phyloP scores from a whole-genome alignment of 2,888 invertebrate species.

The Gymnocheta viridis region DNA sequence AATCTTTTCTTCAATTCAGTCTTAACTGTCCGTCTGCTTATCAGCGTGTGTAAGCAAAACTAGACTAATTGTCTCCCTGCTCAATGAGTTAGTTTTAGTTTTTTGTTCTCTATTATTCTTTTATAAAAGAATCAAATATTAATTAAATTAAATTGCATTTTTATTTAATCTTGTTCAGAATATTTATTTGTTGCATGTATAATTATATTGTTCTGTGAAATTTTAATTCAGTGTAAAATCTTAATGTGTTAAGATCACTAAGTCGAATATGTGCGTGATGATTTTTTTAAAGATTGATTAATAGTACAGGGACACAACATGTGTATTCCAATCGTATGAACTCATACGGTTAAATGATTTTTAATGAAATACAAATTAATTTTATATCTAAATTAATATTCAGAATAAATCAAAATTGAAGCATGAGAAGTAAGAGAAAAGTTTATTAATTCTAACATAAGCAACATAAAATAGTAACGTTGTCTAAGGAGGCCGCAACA shows the following conservation, averaged over 20 bases:
- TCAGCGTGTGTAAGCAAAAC: slow-evolving; percentile 16
- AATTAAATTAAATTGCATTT: slow-evolving; percentile 54
- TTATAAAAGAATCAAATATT: slow-evolving; percentile 46
- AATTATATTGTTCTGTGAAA: background rate
- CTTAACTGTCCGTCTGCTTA: slow-evolving; percentile 8
- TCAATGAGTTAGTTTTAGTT: slow-evolving; percentile 27
- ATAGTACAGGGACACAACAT: too few relatives aligned
- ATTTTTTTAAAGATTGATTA: too few relatives aligned
- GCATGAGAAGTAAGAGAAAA: too few relatives aligned
- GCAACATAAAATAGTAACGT: too few relatives aligned
- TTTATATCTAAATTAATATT: too few relatives aligned
- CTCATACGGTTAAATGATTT: too few relatives aligned
- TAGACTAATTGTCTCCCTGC: slow-evolving; percentile 66
- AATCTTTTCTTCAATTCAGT: slow-evolving; percentile 2
- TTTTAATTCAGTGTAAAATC: background rate
- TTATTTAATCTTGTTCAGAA: slow-evolving; percentile 44
- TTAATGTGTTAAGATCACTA: background rate
- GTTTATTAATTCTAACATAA: too few relatives aligned
- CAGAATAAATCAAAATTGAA: too few relatives aligned
- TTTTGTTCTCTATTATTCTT: slow-evolving; percentile 1
- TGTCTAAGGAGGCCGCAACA: too few relatives aligned
- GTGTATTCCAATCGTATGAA: too few relatives aligned
- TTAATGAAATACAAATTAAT: too few relatives aligned
- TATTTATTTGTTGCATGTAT: slow-evolving; percentile 37
- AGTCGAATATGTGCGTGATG: background rate